Conservation (phyloP, 2,113 vertebrate genomes). For the Brachypteracias leptosomus region DNA sequence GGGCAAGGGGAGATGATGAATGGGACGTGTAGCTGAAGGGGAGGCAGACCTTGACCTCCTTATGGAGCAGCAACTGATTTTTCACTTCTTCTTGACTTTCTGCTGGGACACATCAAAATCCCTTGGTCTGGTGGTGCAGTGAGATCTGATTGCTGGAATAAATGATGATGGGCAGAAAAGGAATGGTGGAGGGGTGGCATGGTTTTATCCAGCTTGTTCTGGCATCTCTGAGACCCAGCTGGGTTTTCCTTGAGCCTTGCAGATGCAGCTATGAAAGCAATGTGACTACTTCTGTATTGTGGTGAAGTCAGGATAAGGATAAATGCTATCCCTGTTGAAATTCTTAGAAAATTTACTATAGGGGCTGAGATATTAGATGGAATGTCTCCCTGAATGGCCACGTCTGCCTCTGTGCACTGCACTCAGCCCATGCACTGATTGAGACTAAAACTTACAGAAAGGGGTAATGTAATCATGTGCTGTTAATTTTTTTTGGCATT, state of each 20-base stretch:
- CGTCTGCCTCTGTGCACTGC: neutral
- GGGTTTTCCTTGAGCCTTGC: neutral
- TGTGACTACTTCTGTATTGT: neutral
- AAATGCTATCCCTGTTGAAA: neutral
- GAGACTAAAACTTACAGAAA: neutral
- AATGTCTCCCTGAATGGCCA: neutral
- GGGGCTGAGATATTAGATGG: neutral
- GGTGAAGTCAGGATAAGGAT: neutral
- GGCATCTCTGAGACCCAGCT: neutral
- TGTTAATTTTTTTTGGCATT: neutral
- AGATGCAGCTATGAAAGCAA: neutral
- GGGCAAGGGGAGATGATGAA: neutral
- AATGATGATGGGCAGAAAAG: neutral
- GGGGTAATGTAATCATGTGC: neutral
- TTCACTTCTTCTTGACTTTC: neutral
- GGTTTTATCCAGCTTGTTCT: neutral
- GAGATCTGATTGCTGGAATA: neutral
- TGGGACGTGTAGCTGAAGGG: neutral
- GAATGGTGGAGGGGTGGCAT: neutral
- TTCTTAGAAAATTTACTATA: neutral
- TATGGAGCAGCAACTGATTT: neutral
- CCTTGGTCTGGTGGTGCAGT: neutral
- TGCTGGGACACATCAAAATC: neutral
- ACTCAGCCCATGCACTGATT: neutral
- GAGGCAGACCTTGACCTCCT: neutral